These are phyloP conservation scores for Andricus quercusramuli DNA, from an alignment of 2,888 invertebrate species.

Conservation along the genomic window DNA sequence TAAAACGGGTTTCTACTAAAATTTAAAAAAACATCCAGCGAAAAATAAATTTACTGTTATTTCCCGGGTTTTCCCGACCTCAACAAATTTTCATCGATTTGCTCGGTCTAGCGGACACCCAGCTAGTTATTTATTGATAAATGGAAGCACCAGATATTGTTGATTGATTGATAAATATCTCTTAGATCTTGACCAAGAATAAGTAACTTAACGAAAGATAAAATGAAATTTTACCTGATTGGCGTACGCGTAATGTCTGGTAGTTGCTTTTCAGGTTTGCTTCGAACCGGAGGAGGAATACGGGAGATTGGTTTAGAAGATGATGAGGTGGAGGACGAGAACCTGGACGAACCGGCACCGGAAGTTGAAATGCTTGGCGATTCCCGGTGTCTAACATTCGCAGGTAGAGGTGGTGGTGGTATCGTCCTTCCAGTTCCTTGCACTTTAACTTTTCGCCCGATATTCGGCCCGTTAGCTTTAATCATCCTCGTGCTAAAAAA, in stretches of 20 bases:
- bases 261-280: constrained; percentile 63
- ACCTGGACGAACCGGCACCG: constrained; percentile 67
- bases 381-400: constrained; percentile 72
- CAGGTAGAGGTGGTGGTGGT: constrained; percentile 71
- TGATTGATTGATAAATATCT: neutral
- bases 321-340: constrained; percentile 64
- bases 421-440: constrained; percentile 78
- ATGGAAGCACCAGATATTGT: neutral
- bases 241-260: constrained; percentile 86
- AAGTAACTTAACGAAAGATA: too few relatives aligned
- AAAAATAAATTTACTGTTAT: too few relatives aligned
- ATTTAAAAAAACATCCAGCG: neutral
- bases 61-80: too few relatives aligned
- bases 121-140: neutral
- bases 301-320: constrained; percentile 79
- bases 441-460: constrained; percentile 92
- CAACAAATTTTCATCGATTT: too few relatives aligned
- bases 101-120: too few relatives aligned
- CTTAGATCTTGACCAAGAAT: too few relatives aligned
- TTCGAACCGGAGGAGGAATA: constrained; percentile 65
- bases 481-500: constrained; percentile 91
- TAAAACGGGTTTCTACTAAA: neutral
- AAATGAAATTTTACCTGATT: constrained; percentile 82
- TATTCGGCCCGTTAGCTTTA: constrained; percentile 93
- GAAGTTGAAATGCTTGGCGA: constrained; percentile 71